Base-by-base conservation (phyloP, 2,797 vertebrate genomes). In the Sebastes dallii region DNA sequence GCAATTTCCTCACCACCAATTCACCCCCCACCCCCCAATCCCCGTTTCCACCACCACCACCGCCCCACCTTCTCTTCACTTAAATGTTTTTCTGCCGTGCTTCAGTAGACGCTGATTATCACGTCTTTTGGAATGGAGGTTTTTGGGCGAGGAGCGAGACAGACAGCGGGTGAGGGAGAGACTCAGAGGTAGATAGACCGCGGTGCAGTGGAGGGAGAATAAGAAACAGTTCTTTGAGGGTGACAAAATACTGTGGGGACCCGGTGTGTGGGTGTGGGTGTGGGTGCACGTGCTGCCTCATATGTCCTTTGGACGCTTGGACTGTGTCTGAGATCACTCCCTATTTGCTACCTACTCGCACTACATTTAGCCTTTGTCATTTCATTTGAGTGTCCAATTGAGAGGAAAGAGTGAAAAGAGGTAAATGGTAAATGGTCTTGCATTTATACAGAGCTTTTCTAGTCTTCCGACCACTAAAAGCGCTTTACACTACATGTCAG, bases 101-200 rank as follows among this genome's bases (percentile, higher is more conserved):
- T 97, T 97, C 96, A 97, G 96, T 96, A 98, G 96, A 97, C 92
- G 96, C 97, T 97, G 96, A 97, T 98, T 97, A 98, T 97, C 95
- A 96, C 94, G 94, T 96, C 95, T 90, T 92, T 92, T 83, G 90
- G 87, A 89, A 89, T 84, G 88, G 90, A 90, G 90, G 78, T 82
- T 87, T 86, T 86, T 84, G 79, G 79, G 65, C 65, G 56, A 69
- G 42, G 77, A 72, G 75, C 52, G 56, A 85, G 80, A 78, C 64
- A 75, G 76, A 70, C 68, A 80, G 79, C 34, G 68, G 61, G 75
- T 59, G 74, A 87, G 66, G 67, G 83, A 75, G 66, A 72, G 54
- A 34, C 68, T 64, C 36, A 14, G 54, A 75, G 39, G 59, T 2
- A 34, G 34, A 87, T 75, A 76, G 72, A 70, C 55, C 34, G 18